Conservation (phyloP, 2,113 vertebrate species). For the Donacobius atricapilla region DNA sequence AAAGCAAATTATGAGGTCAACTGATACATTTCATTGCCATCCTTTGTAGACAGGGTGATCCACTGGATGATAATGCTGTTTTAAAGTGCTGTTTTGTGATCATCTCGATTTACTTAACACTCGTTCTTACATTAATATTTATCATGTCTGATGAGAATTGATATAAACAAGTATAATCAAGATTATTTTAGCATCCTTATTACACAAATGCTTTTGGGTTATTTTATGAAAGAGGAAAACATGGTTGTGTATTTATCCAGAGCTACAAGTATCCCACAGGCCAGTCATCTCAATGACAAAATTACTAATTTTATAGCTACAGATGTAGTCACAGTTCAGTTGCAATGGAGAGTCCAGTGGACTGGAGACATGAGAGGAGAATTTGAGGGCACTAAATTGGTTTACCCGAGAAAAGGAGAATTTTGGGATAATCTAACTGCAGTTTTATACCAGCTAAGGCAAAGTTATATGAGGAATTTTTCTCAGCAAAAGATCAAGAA, state of each 20-base stretch:
- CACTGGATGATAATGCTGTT: not conserved
- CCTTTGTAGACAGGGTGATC: not conserved
- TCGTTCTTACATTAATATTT: conserved; percentile 45
- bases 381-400: not conserved
- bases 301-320: not conserved
- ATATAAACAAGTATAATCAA: conserved; percentile 47
- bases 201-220: not conserved
- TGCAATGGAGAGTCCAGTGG: not conserved
- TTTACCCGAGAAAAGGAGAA: not conserved
- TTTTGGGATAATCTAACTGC: not conserved
- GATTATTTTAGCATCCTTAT: conserved; percentile 29
- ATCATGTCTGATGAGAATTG: conserved; percentile 28
- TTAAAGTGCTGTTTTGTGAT: conserved; percentile 13
- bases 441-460: not conserved
- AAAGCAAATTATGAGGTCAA: not conserved
- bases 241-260: not conserved
- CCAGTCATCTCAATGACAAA: not conserved
- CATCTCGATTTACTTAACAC: not conserved
- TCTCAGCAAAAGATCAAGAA: not conserved
- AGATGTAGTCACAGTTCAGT: not conserved
- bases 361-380: not conserved
- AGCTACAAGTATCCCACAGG: not conserved
- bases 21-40: not conserved
- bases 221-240: not conserved
- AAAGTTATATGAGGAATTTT: not conserved